Conservation (phyloP, 2,888 invertebrate species). For the Megaustenia siamemsis region DNA sequence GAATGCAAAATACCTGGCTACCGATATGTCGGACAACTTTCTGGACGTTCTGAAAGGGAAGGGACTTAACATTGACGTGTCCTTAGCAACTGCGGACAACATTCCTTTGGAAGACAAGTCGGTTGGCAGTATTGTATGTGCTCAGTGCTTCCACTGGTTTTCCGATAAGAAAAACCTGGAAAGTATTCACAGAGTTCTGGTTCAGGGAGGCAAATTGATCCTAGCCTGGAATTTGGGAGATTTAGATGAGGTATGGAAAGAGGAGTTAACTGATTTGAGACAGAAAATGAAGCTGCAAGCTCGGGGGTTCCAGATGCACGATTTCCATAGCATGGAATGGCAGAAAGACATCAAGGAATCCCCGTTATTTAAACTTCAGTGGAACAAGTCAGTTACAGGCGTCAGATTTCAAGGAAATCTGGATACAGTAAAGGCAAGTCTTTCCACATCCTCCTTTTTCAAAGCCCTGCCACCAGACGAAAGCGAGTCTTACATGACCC, state of each 20-base stretch:
- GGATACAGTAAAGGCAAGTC: constrained; percentile 23
- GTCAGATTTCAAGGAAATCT: constrained; percentile 22
- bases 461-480: constrained; percentile 33
- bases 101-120: constrained; percentile 61
- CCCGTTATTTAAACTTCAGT: constrained; percentile 7
- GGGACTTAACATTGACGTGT: constrained; percentile 58
- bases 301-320: background rate
- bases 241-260: constrained; percentile 33
- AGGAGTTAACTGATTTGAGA: constrained; percentile 4
- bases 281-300: background rate
- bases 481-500: background rate
- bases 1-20: constrained; percentile 61
- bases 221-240: constrained; percentile 30
- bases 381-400: constrained; percentile 24
- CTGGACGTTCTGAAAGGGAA: constrained; percentile 58
- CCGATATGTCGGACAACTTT: constrained; percentile 66
- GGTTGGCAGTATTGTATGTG: constrained; percentile 65
- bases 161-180: constrained; percentile 59
- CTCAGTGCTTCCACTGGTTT: constrained; percentile 72
- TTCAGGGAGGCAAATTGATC: constrained; percentile 60
- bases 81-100: constrained; percentile 59
- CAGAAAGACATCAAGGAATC: constrained; percentile 17
- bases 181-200: constrained; percentile 64
- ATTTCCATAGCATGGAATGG: constrained; percentile 37
- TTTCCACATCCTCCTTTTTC: constrained; percentile 31